phyloP scores from a whole-genome alignment of 2,113 vertebrate species.

The Penelope pileata region DNA sequence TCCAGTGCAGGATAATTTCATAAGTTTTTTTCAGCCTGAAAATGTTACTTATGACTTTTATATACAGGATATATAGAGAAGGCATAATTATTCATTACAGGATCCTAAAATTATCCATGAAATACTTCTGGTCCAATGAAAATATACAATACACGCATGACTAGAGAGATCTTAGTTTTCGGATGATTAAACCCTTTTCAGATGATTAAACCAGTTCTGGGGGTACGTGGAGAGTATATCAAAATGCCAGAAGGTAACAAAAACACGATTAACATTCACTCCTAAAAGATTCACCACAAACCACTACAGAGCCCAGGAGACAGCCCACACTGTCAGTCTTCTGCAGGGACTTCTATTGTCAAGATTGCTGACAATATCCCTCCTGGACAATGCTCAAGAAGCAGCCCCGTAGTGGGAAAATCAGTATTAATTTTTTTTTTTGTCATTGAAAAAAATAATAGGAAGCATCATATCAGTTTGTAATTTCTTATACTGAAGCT shows the following conservation, averaged over 20 bases:
- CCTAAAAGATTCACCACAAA: neutral
- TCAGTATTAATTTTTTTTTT: neutral
- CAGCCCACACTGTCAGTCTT: neutral
- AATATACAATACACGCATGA: neutral
- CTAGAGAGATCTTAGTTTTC: conserved; percentile 9
- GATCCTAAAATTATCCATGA: neutral
- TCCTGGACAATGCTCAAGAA: neutral
- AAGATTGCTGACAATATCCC: neutral
- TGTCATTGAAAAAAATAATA: neutral
- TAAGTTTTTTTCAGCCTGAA: neutral
- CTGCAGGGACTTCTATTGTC: neutral
- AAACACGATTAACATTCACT: conserved; percentile 10
- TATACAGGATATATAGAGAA: neutral
- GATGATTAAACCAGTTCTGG: neutral
- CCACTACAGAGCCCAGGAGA: neutral
- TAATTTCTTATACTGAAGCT: neutral
- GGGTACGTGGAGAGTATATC: neutral
- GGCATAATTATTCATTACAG: neutral
- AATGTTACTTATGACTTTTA: neutral
- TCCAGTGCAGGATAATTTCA: neutral
- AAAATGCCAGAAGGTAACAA: conserved; percentile 25
- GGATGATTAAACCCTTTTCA: conserved; percentile 21
- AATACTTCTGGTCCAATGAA: neutral
- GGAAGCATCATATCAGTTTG: neutral
- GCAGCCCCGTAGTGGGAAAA: rapidly evolving